Base-by-base conservation (phyloP, 2,113 vertebrate species). In the Cyprichromis sp. region DNA sequence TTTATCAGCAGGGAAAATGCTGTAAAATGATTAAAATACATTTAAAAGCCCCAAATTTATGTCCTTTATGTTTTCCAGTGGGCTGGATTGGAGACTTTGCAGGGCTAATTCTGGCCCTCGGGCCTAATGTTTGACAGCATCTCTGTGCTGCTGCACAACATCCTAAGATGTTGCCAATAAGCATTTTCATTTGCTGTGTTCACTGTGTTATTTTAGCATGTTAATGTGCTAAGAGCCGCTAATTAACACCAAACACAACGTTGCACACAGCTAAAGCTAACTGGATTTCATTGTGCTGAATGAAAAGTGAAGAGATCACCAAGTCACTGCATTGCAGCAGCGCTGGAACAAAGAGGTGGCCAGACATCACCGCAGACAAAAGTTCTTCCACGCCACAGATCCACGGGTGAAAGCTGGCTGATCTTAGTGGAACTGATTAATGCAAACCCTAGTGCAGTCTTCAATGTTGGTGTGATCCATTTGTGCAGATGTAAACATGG, bases 221-320 rank as follows among this genome's bases (percentile, higher is more conserved):
- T 47, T 76, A 42, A 73, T 1, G 13, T 73, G 12, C 13, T 73
- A 29, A 76, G 42, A 47, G 9, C 0, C 6, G 1, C 9, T 47
- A 0, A 76, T 76, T 47, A 10, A 17, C 40, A 19, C 6, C 42
- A 47, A 17, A 29, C 14, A 17, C 4, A 76, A 47, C 0, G 9
- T 29, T 29, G 24, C 9, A 17, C 42, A 2, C 24, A 29, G 40
- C 24, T 76, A 76, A 76, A 45, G 2, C 24, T 47, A 29, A 76
- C 24, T 11, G 24, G 21, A 5, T 29, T 26, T 47, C 9, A 47
- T 17, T 19, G 71, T 11, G 71, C 71, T 76, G 40, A 47, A 76
- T 47, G 40, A 29, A 3, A 47, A 47, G 71, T 29, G 14, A 76
- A 29, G 42, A 5, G 9, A 76, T 29, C 14, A 11, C 24, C 71